Evolutionary conservation across 2,888 invertebrate genomes (phyloP), one percentile per base, ranked within the genome.

Genomic region (Leucoma salicis): DNA sequence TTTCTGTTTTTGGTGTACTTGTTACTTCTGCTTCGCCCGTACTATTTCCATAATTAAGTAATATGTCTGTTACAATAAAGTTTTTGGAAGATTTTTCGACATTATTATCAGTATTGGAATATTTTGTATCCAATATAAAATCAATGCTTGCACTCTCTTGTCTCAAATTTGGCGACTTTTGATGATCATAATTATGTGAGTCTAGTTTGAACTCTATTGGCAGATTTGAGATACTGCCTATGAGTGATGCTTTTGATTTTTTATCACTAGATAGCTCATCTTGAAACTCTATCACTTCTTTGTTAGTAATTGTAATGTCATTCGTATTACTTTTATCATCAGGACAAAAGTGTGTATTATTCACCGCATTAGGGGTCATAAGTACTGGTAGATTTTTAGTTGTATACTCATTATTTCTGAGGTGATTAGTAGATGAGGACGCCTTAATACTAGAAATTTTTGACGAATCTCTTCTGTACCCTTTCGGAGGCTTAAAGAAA

Each of bases 401-500:
- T 27, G 8, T 27, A 27, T 12, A 10, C 3, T 27, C 12, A 12
- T 1, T 1, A 5, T 27, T 27, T n/a, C 7, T 27, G 1, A 5
- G 7, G n/a, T n/a, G 2, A 12, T 27, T 27, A n/a, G 11, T n/a
- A n/a, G 10, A n/a, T n/a, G n/a, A n/a, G n/a, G n/a, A n/a, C n/a
- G n/a, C n/a, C n/a, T n/a, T n/a, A n/a, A n/a, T n/a, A n/a, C n/a
- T n/a, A n/a, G n/a, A n/a, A n/a, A n/a, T 11, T n/a, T 27, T 27
- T 11, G n/a, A 13, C 18, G 36, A 31, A 31, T 38, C 25, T 46
- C 39, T 25, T 59, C 57, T 48, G 14, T 52, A 46, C n/a, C 53
- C 63, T 64, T 66, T 77, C 24, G 71, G 63, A 14, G 65, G 65
- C 36, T 61, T 57, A 39, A 66, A 80, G 49, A 68, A 79, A 14